Conservation (phyloP, 35 echinoderm and acorn worm genomes). For the Hemicentrotus pulcherrimus region DNA sequence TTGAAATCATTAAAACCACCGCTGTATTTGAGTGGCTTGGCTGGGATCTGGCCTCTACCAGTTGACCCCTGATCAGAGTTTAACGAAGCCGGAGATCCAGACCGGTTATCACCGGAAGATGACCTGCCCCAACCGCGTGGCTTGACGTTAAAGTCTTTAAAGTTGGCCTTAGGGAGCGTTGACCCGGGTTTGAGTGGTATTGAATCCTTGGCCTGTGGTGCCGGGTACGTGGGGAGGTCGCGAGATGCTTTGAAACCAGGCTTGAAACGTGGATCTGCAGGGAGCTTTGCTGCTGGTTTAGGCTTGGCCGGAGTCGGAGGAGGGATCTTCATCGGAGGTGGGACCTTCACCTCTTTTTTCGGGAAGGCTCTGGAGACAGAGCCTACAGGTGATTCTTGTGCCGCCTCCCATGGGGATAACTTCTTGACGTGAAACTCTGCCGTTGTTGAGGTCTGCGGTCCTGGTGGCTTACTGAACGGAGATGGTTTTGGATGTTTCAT, state of each 20-base stretch:
- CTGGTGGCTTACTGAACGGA: constrained; percentile 48
- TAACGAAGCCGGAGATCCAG: constrained; percentile 50
- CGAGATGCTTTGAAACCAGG: constrained; percentile 24
- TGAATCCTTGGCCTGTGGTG: not conserved
- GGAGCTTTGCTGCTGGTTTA: constrained; percentile 48
- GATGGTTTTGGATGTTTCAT: constrained; percentile 65
- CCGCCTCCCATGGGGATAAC: constrained; percentile 72
- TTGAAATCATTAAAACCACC: constrained; percentile 59
- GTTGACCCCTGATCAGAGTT: constrained; percentile 52
- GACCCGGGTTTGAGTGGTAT: constrained; percentile 34
- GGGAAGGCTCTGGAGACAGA: constrained; percentile 54
- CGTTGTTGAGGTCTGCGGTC: not conserved
- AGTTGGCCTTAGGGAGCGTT: constrained; percentile 24
- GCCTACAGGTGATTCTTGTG: constrained; percentile 60
- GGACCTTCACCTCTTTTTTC: constrained; percentile 27
- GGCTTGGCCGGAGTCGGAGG: constrained; percentile 3
- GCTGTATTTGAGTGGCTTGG: constrained; percentile 48
- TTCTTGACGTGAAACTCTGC: not conserved
- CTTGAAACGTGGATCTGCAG: constrained; percentile 52
- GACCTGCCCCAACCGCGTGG: constrained; percentile 58
- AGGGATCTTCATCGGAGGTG: not conserved
- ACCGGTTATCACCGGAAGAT: constrained; percentile 35
- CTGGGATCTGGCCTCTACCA: not conserved
- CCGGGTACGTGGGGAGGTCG: constrained; percentile 16
- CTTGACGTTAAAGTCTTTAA: constrained; percentile 63